Evolutionary conservation across 1,140 invertebrate species (phyloP).

Genomic region (Caenorhabditis inopinata): DNA sequence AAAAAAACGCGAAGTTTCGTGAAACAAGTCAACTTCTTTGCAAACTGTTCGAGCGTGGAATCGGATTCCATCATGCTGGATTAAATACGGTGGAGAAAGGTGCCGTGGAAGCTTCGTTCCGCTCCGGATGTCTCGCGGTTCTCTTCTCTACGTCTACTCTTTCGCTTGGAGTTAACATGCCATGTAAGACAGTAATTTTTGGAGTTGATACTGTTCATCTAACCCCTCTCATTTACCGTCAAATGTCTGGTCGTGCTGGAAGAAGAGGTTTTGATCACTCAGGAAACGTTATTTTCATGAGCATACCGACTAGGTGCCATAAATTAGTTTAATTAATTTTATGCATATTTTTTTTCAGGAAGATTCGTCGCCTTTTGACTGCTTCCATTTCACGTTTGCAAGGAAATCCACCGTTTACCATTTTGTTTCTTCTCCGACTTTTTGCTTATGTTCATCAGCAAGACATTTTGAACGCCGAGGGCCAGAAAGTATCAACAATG

Average conservation of each 20-base stretch:
- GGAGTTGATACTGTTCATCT: constrained; percentile 63
- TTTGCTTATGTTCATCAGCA: constrained; percentile 58
- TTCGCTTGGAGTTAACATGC: constrained; percentile 66
- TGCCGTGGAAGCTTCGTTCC: constrained; percentile 64
- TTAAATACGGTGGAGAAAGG: constrained; percentile 56
- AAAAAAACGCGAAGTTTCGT: background rate
- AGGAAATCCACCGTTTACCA: constrained; percentile 63
- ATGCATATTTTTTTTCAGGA: constrained; percentile 47
- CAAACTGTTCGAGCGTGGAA: constrained; percentile 62
- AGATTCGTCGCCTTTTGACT: constrained; percentile 64
- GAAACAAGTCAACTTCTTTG: constrained; percentile 45
- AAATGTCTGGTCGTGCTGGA: constrained; percentile 65
- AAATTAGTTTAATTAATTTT: background rate
- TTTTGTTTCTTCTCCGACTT: constrained; percentile 60
- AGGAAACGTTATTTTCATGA: constrained; percentile 65
- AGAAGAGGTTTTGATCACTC: constrained; percentile 65
- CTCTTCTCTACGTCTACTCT: constrained; percentile 64
- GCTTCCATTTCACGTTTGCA: constrained; percentile 62
- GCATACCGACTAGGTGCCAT: constrained; percentile 62
- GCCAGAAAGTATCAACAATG: constrained; percentile 14
- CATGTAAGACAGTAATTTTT: constrained; percentile 65
- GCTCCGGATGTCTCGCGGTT: constrained; percentile 59
- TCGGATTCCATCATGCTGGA: constrained; percentile 65
- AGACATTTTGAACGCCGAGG: constrained; percentile 42
- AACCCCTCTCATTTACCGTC: constrained; percentile 64